Evolutionary conservation across 1,140 invertebrate species (phyloP), one percentile per base, ranked within the genome.

Genomic region (Lamellibrachia luymesi): DNA sequence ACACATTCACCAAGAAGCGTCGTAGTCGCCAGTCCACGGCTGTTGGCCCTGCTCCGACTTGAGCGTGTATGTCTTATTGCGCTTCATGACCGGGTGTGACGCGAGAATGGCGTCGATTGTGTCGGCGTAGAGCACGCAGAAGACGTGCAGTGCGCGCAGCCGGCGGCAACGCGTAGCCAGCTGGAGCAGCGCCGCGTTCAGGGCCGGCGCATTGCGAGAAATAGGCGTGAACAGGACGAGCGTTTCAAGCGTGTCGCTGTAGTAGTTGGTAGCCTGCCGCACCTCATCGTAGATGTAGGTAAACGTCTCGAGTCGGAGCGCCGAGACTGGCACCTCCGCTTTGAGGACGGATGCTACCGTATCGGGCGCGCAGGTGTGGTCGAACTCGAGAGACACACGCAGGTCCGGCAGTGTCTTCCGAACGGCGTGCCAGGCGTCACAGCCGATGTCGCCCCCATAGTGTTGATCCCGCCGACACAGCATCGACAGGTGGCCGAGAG

Each of bases 241-340:
- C 51, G 94, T 94, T 80, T 95, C 94, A 51, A 96, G 92, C 4
- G 94, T 94, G n/a, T 95, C 91, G n/a, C 92, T 91, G 92, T 95
- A 96, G 92, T 93, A 95, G 17, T 50, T 89, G 13, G 94, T 90
- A 10, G 95, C 95, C 49, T 92, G 94, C 89, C 94, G 94, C 7
- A 96, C 93, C 93, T 96, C 95, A 22, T 95, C 94, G 91, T 93
- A 94, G 64, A 96, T 94, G 52, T 93, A 93, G 22, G 95, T 95
- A 52, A 95, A 95, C 8, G 95, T 96, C 91, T 95, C 95, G 17
- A 96, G 93, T 25, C 94, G 94, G 17, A 96, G 94, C 22, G 93
- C 94, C n/a, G 93, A 92, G 7, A 95, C 94, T 91, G 95, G 95
- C 27, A 96, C 95, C 91, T 94, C 94, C 92, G 95, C 94, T 93